A percentile compares a stretch with the other conserved stretches of the same genome.
Conservation (phyloP, 2,888 invertebrate species). For the Cyclophora albipunctata region DNA sequence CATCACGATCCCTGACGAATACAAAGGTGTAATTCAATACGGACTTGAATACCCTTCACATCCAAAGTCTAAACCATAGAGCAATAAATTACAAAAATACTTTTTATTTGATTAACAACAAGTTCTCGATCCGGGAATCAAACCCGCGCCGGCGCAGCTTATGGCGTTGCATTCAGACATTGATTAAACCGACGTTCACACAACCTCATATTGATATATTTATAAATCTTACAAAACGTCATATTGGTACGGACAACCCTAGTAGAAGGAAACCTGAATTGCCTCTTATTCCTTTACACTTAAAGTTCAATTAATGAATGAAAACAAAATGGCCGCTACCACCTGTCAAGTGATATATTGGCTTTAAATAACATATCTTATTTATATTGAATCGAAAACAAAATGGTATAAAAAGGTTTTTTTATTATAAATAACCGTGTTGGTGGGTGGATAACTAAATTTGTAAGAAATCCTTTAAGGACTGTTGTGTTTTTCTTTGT, state of each 20-base stretch:
- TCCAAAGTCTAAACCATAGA: too few species aligned
- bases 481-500: constrained; percentile 40
- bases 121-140: constrained; percentile 38
- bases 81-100: too few species aligned
- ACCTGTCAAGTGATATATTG: constrained; percentile 76
- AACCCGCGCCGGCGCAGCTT: constrained; percentile 21
- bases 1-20: too few species aligned
- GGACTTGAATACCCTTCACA: too few species aligned
- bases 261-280: not conserved
- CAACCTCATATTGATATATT: constrained; percentile 71
- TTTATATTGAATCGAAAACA: constrained; percentile 75
- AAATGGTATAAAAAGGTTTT: constrained; percentile 68
- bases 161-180: constrained; percentile 41
- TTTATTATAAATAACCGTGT: constrained; percentile 66
- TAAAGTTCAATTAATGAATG: constrained; percentile 34
- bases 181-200: constrained; percentile 71
- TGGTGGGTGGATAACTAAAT: constrained; percentile 71
- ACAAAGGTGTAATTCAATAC: too few species aligned
- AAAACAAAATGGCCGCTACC: constrained; percentile 45
- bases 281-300: not conserved
- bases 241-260: constrained; percentile 44
- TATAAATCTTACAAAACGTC: constrained; percentile 69
- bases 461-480: constrained; percentile 61
- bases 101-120: constrained; percentile 18
- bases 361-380: constrained; percentile 76